Percentiles rank a stretch among this genome's conserved stretches.
Evolutionary conservation across 2,113 vertebrate species (phyloP).

Genomic region (Sorex araneus): DNA sequence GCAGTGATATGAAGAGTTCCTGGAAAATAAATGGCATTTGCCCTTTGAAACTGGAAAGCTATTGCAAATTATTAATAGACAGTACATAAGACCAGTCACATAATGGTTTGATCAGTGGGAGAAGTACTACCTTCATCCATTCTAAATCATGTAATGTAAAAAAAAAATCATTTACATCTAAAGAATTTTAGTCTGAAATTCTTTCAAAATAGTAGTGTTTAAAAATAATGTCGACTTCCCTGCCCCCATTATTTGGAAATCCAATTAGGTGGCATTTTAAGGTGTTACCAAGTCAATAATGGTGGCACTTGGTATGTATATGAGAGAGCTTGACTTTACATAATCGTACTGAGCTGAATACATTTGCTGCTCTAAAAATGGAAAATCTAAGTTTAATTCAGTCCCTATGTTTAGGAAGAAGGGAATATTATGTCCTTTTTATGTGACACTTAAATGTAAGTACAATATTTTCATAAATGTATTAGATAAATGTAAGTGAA

Average conservation of each 20-base stretch:
- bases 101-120: not conserved
- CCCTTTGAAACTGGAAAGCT: not conserved
- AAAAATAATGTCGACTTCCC: not conserved
- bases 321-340: conserved; percentile 21
- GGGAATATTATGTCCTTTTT: not conserved
- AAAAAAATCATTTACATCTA: too few species aligned
- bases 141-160: not conserved
- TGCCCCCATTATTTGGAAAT: not conserved
- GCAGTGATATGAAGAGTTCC: not conserved
- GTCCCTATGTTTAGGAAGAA: not conserved
- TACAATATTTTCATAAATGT: not conserved
- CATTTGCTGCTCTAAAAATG: conserved; percentile 30
- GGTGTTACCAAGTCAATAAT: not conserved
- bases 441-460: not conserved
- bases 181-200: not conserved
- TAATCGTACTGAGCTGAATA: not conserved
- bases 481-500: conserved; percentile 2
- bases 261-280: not conserved
- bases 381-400: conserved; percentile 26
- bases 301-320: not conserved
- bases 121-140: not conserved
- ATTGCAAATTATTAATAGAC: not conserved
- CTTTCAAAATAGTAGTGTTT: conserved; percentile 47
- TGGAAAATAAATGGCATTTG: conserved; percentile 8
- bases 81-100: not conserved